A percentile compares a stretch with the other conserved stretches of the same genome.
Evolutionary conservation across 2,888 invertebrate genomes (phyloP).

Genomic region (Prosapia bicincta): DNA sequence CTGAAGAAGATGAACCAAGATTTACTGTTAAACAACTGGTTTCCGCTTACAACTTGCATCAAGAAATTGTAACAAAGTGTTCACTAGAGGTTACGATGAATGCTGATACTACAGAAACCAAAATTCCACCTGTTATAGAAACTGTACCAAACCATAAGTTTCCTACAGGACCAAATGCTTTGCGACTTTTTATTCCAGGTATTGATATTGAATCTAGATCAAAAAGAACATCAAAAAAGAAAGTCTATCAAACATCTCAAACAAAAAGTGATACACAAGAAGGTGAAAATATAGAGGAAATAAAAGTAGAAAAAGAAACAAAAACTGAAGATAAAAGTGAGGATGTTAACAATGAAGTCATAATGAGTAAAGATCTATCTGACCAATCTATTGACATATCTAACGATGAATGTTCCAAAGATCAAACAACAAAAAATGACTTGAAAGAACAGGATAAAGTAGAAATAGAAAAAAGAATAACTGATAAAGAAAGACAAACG

Average conservation of each 20-base stretch:
- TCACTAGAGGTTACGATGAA: conserved; percentile 43
- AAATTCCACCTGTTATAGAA: conserved; percentile 25
- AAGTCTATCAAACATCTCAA: neutral
- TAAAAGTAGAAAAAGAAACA: neutral
- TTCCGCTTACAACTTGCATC: conserved; percentile 50
- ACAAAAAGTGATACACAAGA: neutral
- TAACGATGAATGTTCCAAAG: neutral
- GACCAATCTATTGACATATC: neutral
- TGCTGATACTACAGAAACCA: conserved; percentile 10
- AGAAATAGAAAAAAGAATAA: neutral
- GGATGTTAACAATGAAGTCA: neutral
- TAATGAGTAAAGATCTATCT: neutral
- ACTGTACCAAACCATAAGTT: conserved; percentile 40
- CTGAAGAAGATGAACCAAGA: conserved; percentile 46
- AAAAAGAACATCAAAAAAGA: conserved; percentile 34
- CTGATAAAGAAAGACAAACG: neutral
- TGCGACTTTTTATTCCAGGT: conserved; percentile 50
- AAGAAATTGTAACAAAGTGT: conserved; percentile 48
- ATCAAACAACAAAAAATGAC: neutral
- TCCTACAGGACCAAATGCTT: conserved; percentile 50
- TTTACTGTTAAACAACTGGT: conserved; percentile 50
- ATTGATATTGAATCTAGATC: conserved; percentile 43
- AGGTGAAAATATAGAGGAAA: neutral
- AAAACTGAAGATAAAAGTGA: neutral
- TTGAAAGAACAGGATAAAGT: neutral